Conservation (phyloP, 2,113 vertebrate species). For the Poeciliopsis turrubarensis region DNA sequence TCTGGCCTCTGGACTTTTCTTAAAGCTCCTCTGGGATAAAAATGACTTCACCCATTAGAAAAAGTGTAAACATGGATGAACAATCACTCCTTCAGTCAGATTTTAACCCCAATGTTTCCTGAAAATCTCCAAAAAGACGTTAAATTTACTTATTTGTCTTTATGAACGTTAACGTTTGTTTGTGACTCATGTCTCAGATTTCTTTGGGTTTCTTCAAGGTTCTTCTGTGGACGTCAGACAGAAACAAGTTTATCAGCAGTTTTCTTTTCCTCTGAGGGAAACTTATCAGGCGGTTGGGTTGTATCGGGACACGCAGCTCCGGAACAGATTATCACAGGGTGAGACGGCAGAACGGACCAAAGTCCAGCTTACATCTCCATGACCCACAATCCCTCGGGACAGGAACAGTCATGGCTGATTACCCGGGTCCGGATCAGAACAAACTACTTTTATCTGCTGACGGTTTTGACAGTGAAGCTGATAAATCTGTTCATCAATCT, state of each 20-base stretch:
- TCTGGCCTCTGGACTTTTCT: too few relatives aligned
- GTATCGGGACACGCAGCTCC: constrained; percentile 12
- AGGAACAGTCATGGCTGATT: not conserved
- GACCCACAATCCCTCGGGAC: not conserved
- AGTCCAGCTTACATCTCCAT: constrained; percentile 43
- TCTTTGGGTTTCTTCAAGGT: not conserved
- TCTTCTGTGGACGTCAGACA: not conserved
- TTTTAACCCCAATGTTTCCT: too few relatives aligned
- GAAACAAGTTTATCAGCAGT: constrained; percentile 32
- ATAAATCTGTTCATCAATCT: too few relatives aligned
- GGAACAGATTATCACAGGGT: constrained; percentile 16
- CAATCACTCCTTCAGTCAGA: too few relatives aligned
- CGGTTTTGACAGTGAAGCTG: not conserved
- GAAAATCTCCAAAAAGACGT: too few relatives aligned
- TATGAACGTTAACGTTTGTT: too few relatives aligned
- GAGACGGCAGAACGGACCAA: constrained; percentile 30
- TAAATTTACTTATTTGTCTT: too few relatives aligned
- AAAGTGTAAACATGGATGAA: too few relatives aligned
- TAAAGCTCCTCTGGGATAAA: too few relatives aligned
- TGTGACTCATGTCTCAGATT: not conserved
- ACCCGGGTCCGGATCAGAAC: not conserved
- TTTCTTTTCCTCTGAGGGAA: not conserved
- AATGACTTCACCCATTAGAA: too few relatives aligned
- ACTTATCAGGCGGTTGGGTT: constrained; percentile 30
- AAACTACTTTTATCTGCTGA: not conserved